Conservation (phyloP, 2,888 invertebrate genomes). For the Dugesia japonica region DNA sequence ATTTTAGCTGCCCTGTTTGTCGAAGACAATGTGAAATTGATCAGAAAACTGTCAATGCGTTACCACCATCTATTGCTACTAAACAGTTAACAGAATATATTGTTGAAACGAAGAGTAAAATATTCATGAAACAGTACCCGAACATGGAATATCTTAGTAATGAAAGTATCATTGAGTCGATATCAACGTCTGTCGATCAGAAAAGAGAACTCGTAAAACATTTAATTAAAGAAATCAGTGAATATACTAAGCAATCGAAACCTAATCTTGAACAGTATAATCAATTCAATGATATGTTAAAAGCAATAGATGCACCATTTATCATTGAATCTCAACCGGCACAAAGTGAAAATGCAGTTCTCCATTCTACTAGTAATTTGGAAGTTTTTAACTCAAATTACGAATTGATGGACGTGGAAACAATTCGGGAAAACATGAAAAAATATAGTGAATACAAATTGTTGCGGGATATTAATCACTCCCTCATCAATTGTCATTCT, state of each 20-base stretch:
- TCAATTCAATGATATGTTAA: background rate
- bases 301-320: background rate
- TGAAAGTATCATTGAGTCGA: background rate
- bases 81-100: slow-evolving; percentile 22
- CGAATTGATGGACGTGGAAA: background rate
- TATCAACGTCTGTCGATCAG: background rate
- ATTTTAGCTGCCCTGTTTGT: slow-evolving; percentile 23
- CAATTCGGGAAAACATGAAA: background rate
- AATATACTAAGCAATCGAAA: background rate
- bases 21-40: background rate
- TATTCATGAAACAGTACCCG: background rate
- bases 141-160: slow-evolving; percentile 6
- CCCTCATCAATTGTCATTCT: background rate
- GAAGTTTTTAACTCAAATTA: background rate
- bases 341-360: background rate
- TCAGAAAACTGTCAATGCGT: background rate
- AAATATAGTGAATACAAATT: slow-evolving; percentile 10
- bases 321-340: background rate
- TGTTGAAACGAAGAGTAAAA: background rate
- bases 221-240: background rate
- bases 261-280: background rate
- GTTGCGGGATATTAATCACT: background rate
- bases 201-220: background rate
- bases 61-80: slow-evolving; percentile 26
- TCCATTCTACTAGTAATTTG: background rate